A percentile compares a stretch with the other conserved stretches of the same genome.
Evolutionary conservation across 2,888 invertebrate genomes (phyloP).

Genomic region (Acrocyrtus sp.): DNA sequence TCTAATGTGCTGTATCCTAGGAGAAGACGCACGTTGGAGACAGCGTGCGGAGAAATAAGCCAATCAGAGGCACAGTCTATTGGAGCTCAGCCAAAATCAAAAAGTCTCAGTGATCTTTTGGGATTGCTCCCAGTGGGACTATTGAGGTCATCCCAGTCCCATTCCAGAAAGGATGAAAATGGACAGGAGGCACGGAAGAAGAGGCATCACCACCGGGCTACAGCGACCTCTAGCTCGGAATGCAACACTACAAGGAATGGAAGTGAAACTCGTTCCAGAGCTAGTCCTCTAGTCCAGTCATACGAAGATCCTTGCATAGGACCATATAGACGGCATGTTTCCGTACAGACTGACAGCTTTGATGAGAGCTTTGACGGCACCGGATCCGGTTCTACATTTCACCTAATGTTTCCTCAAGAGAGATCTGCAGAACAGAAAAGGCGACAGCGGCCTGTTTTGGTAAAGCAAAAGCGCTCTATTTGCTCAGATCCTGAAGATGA

Average conservation of each 20-base stretch:
- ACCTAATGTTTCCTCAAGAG: constrained; percentile 29
- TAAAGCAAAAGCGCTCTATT: constrained; percentile 87
- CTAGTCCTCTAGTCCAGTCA: constrained; percentile 26
- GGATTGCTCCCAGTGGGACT: constrained; percentile 69
- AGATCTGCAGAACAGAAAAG: constrained; percentile 18
- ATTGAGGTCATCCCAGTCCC: constrained; percentile 70
- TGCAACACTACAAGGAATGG: neutral
- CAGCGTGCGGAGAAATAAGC: constrained; percentile 47
- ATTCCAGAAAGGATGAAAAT: neutral
- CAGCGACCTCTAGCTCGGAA: constrained; percentile 12
- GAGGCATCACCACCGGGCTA: constrained; percentile 14
- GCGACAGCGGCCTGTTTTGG: constrained; percentile 73
- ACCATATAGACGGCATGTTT: constrained; percentile 41
- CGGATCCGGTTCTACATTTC: constrained; percentile 19
- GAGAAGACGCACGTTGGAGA: constrained; percentile 60
- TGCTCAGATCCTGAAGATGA: constrained; percentile 70
- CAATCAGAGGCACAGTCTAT: constrained; percentile 31
- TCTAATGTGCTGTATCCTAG: constrained; percentile 59
- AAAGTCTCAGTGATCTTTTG: constrained; percentile 84
- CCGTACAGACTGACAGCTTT: constrained; percentile 51
- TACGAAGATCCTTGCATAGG: constrained; percentile 23
- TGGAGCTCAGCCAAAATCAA: constrained; percentile 74
- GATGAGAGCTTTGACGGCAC: constrained; percentile 59
- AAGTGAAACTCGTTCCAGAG: neutral
- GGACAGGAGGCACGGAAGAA: constrained; percentile 19